Evolutionary conservation across 53 echinoderm and acorn worm species (phyloP), one percentile per base, ranked within the genome.

Genomic region (Pentamera pediparva): DNA sequence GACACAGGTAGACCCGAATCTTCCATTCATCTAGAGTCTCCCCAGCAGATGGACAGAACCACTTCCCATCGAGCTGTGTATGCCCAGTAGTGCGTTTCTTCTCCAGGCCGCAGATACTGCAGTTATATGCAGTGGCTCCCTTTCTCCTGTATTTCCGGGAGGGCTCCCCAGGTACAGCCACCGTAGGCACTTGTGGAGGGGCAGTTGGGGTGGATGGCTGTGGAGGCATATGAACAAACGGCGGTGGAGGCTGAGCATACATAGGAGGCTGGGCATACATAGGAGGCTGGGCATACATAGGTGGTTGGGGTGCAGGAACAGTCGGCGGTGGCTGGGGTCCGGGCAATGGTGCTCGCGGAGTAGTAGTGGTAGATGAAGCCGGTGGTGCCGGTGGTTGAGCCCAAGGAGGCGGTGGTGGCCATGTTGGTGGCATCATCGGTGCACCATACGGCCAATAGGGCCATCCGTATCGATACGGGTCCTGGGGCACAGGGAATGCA

Each of bases 1-100:
- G 69, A n/a, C 69, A 69, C 47, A 30, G 6, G 47, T 69, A 41
- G 5, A 69, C 26, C 20, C 74, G 56, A 10, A 60, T 48, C 41
- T 71, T 72, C 81, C 81, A 81, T 2, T 59, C 49, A 3, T 81
- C 24, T 15, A 81, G 50, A 24, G 81, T 70, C 26, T 70, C 43
- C 4, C 80, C 80, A 59, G 81, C 58, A 25, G 29, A 36, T 39
- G 81, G 81, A 21, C 73, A 81, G 50, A 56, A 81, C 70, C 80
- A 81, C 17, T 81, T 81, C 70, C 81, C 81, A 33, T 40, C 22
- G 4, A 70, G 37, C 51, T 81, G 81, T 0, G 35, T 60, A 40
- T 81, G 81, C 15, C 72, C 73, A 38, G 81, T 61, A 10, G 22
- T 37, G 12, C 38, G 51, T 24, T 65, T 70, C 43, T 79, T 79